Base-by-base conservation (phyloP, 2,797 vertebrate species). In the Lagorchestes hirsutus region DNA sequence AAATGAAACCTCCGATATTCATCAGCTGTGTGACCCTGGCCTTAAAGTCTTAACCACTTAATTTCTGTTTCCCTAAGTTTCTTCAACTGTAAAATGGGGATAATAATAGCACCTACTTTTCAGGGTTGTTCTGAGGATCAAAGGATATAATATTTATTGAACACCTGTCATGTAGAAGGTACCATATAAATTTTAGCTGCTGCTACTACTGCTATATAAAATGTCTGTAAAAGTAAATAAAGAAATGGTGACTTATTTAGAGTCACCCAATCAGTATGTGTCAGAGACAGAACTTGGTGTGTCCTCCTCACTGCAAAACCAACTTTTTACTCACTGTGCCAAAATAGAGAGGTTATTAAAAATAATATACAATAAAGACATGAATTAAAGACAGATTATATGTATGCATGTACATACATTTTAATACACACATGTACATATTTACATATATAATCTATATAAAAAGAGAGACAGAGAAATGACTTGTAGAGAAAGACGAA, bases 31-130 rank as follows among this genome's bases (percentile, higher is more conserved):
- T 52, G 58, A 94, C 34, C 27, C 40, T 91, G 12, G 54, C 31
- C 46, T 52, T 52, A 0, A 93, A 93, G 29, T 95, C 52, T 52
- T 52, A 52, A 52, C 52, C 95, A 6, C 91, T 90, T 92, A 95
- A 91, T n/a, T 18, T 90, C 34, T 46, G 22, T 90, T 27, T 54
- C 29, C 58, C 22, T 55, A 27, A 90, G 46, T 91, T 96, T 92
- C 40, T n/a, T 97, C 92, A 90, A 18, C 92, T 93, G 16, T 46
- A 58, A 74, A 4, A 67, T 94, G 5, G 28, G 34, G n/a, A 29
- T 93, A 92, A 90, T 91, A 95, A 16, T 54, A 40, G 34, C 34
- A 74, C 14, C 62, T 18, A n/a, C 62, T 74, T 74, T 11, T 40
- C 34, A 74, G 1, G 34, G 14, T 74, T 74, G 34, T 40, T 74